Evolutionary conservation across 2,797 vertebrate species (phyloP).

Genomic region (Eremophila alpestris): DNA sequence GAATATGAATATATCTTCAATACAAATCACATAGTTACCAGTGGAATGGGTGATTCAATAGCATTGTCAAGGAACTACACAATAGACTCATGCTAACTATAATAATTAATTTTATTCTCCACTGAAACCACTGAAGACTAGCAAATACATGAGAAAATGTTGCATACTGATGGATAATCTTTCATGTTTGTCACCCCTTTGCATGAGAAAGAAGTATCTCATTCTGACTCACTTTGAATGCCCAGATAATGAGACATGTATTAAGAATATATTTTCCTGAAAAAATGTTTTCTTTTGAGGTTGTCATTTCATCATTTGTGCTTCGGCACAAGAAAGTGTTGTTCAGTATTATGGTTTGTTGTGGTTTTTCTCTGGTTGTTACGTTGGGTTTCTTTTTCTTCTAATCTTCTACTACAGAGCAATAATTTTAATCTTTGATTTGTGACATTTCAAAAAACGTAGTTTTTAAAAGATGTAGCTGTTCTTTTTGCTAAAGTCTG

Average conservation of each 20-base stretch:
- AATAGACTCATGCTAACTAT: neutral
- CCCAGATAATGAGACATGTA: neutral
- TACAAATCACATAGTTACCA: neutral
- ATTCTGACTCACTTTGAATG: neutral
- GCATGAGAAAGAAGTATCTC: neutral
- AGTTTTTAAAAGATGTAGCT: neutral
- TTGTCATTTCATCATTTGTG: neutral
- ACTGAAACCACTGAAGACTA: neutral
- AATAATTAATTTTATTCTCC: neutral
- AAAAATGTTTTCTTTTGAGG: neutral
- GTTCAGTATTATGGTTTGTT: neutral
- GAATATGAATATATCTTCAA: neutral
- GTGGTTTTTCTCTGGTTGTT: neutral
- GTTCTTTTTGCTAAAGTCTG: neutral
- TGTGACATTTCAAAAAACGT: neutral
- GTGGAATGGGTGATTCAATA: neutral
- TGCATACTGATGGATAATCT: neutral
- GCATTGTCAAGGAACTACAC: neutral
- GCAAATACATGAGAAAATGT: neutral
- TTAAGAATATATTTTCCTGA: neutral
- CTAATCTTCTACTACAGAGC: neutral
- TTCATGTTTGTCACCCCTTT: neutral
- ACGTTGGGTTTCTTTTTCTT: rapidly evolving
- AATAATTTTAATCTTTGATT: neutral
- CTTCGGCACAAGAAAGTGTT: neutral